Conservation (phyloP, 2,113 vertebrate species). For the Asarcornis scutulata region DNA sequence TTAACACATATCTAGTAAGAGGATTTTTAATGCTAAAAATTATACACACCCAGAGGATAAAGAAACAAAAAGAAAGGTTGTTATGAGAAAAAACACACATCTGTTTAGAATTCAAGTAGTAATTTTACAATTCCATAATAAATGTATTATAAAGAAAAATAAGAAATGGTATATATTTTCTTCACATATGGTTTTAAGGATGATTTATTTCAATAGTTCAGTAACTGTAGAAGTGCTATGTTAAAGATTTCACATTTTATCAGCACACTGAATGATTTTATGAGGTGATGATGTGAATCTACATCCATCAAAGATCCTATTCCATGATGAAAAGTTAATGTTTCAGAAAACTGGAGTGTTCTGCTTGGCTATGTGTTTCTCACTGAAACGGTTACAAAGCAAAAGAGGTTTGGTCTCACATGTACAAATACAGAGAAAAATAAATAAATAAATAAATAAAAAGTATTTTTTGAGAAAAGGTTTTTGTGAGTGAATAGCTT, state of each 20-base stretch:
- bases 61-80: background rate
- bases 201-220: constrained; percentile 27
- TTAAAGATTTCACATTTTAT: constrained; percentile 26
- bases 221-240: background rate
- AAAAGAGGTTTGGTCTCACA: background rate
- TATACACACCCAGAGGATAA: background rate
- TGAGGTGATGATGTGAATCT: background rate
- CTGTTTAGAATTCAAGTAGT: background rate
- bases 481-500: background rate
- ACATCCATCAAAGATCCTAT: constrained; percentile 6
- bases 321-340: background rate
- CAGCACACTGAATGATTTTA: background rate
- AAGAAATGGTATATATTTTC: background rate
- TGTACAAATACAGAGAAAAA: background rate
- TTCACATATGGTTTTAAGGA: background rate
- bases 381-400: background rate
- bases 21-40: background rate
- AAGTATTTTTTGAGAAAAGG: background rate
- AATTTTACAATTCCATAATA: background rate
- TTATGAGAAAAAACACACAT: background rate
- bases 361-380: background rate
- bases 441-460: constrained; percentile 8
- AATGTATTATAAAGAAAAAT: background rate
- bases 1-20: background rate
- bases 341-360: constrained; percentile 13